Conservation (phyloP, 1,140 invertebrate species). For the Ptiloglossa arizonensis region DNA sequence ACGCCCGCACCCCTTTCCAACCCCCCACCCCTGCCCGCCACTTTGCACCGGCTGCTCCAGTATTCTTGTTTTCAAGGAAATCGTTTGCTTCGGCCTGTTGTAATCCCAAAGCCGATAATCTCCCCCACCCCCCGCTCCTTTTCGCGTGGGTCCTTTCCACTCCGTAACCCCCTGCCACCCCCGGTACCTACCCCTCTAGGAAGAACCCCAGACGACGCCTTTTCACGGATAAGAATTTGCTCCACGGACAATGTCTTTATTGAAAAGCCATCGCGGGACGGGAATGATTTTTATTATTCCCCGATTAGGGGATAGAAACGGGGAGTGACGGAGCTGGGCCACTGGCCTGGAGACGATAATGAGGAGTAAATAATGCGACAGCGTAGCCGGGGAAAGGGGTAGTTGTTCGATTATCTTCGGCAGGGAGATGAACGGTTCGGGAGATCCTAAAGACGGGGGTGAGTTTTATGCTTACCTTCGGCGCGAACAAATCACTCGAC, state of each 20-base stretch:
- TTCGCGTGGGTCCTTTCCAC: conserved; percentile 42
- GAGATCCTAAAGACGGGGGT: background rate
- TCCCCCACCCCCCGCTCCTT: conserved; percentile 55
- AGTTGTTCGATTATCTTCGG: conserved; percentile 45
- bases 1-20: conserved; percentile 60
- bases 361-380: conserved; percentile 65
- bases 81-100: conserved; percentile 75
- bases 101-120: conserved; percentile 79
- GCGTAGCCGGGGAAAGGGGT: conserved; percentile 27
- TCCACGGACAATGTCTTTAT: conserved; percentile 79
- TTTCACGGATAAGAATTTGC: conserved; percentile 77
- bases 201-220: conserved; percentile 53
- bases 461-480: background rate
- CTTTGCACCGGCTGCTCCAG: conserved; percentile 40
- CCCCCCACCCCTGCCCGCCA: conserved; percentile 42
- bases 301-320: conserved; percentile 54
- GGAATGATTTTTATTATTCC: conserved; percentile 65
- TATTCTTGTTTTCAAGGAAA: conserved; percentile 71
- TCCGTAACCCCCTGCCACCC: conserved; percentile 41
- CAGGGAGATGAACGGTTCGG: conserved; percentile 3
- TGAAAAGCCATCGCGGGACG: conserved; percentile 69
- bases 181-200: background rate
- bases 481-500: background rate
- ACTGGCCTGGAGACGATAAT: conserved; percentile 51
- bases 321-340: background rate